Evolutionary conservation across 2,797 vertebrate genomes (phyloP), one percentile per base, ranked within the genome.

Genomic region (Onychomys torridus): DNA sequence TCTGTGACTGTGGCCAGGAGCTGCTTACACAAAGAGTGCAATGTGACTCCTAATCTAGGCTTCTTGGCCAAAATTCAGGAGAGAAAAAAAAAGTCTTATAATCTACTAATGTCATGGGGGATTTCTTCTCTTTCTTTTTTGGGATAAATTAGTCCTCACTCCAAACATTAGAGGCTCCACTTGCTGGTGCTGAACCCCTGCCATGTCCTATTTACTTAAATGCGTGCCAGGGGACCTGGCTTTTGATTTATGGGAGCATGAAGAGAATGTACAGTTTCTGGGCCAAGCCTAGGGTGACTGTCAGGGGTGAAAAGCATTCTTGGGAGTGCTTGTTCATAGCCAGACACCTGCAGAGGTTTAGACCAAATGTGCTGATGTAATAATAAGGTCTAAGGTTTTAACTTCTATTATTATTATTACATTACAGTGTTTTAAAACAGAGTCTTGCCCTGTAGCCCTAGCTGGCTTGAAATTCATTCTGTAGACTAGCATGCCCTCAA

Each of bases 51-150:
- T 96, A 61, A 96, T 96, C 81, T 96, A 96, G 46, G 43, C 40
- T 84, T 90, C 73, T 85, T 92, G 93, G 85, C 90, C 49, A 65
- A 93, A 89, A 92, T 92, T 94, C 96, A 95, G 79, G 90, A 86
- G 46, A 5, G 3, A 13, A 85, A 13, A 85, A 49, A 40, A 40
- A 55, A 67, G 86, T 87, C 83, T 93, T 94, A 76, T 9, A 79
- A 12, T 95, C 87, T 93, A 34, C 89, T 93, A 91, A 90, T 49
- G 61, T 97, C 94, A 90, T 81, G 46, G 84, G 79, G 55, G 65
- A 92, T 97, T 96, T 97, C 75, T 95, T 96, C 76, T 43, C 75
- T 87, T 95, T 86, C 92, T 96, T 93, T 93, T 94, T 94, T 87
- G 81, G 71, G 91, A 90, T 75, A 94, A 71, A 57, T 73, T 84